Percentiles rank a stretch among this genome's conserved stretches.
phyloP scores from a whole-genome alignment of 1,140 invertebrate species.

The Parasteatoda tepidariorum region DNA sequence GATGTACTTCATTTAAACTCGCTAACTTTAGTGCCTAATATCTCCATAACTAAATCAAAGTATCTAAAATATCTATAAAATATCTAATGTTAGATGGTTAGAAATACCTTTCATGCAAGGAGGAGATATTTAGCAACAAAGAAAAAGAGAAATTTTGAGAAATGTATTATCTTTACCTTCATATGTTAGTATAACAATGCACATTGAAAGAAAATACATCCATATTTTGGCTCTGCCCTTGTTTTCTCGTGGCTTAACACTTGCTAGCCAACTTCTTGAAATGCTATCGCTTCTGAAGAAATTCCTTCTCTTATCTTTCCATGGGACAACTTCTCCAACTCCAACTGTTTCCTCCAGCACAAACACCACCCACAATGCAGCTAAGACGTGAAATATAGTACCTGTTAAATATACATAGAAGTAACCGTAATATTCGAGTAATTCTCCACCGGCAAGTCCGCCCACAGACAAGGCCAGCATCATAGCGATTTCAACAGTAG shows the following conservation, averaged over 20 bases:
- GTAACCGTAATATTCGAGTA: slow-evolving; percentile 38
- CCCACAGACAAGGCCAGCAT: slow-evolving; percentile 67
- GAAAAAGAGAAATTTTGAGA: background rate
- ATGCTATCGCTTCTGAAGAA: slow-evolving; percentile 64
- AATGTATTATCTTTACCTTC: slow-evolving; percentile 24
- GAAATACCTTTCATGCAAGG: background rate
- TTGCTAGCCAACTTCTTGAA: slow-evolving; percentile 65
- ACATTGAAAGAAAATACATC: slow-evolving; percentile 64
- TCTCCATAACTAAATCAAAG: no score
- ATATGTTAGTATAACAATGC: slow-evolving; percentile 57
- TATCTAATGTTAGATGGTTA: no score
- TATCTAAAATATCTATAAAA: no score
- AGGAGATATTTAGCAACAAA: background rate
- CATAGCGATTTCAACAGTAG: slow-evolving; percentile 70
- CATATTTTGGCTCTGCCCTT: slow-evolving; percentile 64
- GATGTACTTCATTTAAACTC: no score
- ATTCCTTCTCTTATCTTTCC: background rate
- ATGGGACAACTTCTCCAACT: background rate
- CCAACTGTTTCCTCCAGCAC: slow-evolving; percentile 23
- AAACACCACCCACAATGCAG: background rate
- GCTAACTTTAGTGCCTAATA: no score
- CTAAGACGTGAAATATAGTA: background rate
- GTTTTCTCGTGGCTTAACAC: slow-evolving; percentile 65
- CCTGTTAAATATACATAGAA: slow-evolving; percentile 3
- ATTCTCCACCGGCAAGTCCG: background rate